Conservation (phyloP, 2,888 invertebrate species). For the Unio delphinus region DNA sequence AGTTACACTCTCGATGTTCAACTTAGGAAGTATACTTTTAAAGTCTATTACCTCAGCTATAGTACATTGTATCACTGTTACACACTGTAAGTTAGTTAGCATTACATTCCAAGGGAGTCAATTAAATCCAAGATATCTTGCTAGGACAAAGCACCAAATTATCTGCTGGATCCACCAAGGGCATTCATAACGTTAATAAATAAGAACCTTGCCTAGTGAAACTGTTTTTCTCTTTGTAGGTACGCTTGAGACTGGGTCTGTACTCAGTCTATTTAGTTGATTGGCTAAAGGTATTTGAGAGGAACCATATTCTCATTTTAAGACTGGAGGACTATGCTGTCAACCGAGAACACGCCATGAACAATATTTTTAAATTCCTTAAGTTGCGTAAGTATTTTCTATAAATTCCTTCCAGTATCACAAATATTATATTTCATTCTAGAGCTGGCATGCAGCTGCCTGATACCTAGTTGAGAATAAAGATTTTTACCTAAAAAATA, state of each 20-base stretch:
- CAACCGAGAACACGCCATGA: slow-evolving; percentile 23
- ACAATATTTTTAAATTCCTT: slow-evolving; percentile 49
- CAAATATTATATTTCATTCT: slow-evolving; percentile 1
- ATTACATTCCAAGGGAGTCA: no score
- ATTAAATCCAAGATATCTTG: no score
- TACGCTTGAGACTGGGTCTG: slow-evolving; percentile 52
- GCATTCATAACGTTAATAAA: no score
- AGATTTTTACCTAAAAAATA: no score
- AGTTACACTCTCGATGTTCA: no score
- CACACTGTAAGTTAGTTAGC: no score
- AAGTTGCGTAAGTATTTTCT: slow-evolving; percentile 50
- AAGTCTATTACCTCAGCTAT: no score
- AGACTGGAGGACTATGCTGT: slow-evolving; percentile 55
- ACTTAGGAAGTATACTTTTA: no score
- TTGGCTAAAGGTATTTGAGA: slow-evolving; percentile 56
- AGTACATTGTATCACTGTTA: no score
- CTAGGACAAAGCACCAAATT: no score
- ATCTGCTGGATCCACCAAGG: no score
- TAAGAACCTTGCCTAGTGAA: not conserved
- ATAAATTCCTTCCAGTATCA: not conserved
- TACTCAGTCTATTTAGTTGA: slow-evolving; percentile 55
- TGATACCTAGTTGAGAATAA: not conserved
- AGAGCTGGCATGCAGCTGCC: not conserved
- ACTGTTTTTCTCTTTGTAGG: slow-evolving; percentile 32
- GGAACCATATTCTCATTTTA: slow-evolving; percentile 48